Evolutionary conservation across 1,140 invertebrate genomes (phyloP).

Genomic region (Anagrus nilaparvatae): DNA sequence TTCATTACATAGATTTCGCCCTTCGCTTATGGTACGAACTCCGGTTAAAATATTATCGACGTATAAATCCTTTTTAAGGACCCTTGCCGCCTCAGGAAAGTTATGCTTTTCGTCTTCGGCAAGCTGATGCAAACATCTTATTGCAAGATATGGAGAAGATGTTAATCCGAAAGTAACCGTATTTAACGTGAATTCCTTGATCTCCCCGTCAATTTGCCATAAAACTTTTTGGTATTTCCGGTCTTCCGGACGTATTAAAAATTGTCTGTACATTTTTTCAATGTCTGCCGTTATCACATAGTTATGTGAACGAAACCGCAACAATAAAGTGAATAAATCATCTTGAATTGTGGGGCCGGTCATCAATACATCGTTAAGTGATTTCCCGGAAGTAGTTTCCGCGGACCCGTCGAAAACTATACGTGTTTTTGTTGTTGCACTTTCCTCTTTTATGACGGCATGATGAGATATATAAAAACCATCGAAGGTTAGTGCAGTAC

Average conservation of each 20-base stretch:
- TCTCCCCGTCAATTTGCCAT: neutral
- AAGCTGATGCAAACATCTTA: slow-evolving; percentile 5
- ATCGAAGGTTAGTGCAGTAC: no score
- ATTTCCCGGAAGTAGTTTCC: neutral
- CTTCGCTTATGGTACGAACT: neutral
- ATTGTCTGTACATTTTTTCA: slow-evolving; percentile 10
- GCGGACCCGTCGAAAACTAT: slow-evolving; percentile 7
- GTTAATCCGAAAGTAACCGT: slow-evolving; percentile 3
- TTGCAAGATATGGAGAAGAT: slow-evolving; percentile 4
- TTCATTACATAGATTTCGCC: neutral
- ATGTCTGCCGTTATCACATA: slow-evolving; percentile 8
- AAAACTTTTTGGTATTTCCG: neutral
- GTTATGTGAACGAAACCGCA: neutral
- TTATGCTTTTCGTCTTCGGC: neutral
- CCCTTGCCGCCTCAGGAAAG: neutral
- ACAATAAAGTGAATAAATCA: neutral
- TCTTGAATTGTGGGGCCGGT: neutral
- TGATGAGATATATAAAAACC: slow-evolving; percentile 4
- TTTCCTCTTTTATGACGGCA: neutral
- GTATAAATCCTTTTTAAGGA: slow-evolving; percentile 1
- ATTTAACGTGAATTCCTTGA: neutral
- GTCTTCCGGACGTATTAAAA: slow-evolving; percentile 4
- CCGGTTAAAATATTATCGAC: slow-evolving; percentile 10
- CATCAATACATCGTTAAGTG: neutral
- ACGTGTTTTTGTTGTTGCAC: neutral